A percentile compares a stretch with the other conserved stretches of the same genome.
These are phyloP conservation scores for Timema cristinae DNA, from an alignment of 2,888 invertebrate genomes.

Conservation along the genomic window DNA sequence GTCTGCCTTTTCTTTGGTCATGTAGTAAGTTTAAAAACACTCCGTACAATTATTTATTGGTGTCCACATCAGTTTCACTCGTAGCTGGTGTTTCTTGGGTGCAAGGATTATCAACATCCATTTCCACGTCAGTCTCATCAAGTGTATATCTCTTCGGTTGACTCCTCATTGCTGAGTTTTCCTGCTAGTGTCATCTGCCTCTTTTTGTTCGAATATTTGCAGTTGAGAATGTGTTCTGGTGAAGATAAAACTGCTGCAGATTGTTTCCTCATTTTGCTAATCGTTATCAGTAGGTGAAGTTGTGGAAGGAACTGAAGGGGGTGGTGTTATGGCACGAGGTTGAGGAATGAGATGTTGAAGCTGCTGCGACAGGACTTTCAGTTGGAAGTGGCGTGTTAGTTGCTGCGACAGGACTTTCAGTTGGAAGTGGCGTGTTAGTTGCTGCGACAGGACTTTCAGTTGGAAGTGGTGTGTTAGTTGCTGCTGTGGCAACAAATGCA, in stretches of 20 bases:
- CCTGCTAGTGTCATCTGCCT: background rate
- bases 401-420: too few species aligned
- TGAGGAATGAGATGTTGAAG: background rate
- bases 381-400: too few species aligned
- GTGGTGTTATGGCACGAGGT: background rate
- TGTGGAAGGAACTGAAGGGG: background rate
- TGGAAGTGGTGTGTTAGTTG: background rate
- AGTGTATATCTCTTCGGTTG: background rate
- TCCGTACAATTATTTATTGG: background rate
- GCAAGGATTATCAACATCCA: background rate
- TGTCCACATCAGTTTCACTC: background rate
- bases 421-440: too few species aligned
- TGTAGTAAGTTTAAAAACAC: background rate
- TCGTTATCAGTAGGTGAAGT: background rate
- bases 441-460: too few species aligned
- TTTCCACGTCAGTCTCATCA: background rate
- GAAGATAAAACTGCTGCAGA: background rate
- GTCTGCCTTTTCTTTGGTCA: background rate
- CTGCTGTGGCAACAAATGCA: background rate
- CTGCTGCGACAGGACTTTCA: too few species aligned
- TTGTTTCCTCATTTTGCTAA: background rate
- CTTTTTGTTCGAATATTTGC: background rate
- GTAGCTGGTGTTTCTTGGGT: background rate
- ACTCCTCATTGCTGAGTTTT: background rate
- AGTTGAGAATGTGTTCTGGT: slow-evolving; percentile 2